These are phyloP conservation scores for Nasonia giraulti DNA, from an alignment of 1,140 invertebrate genomes.

Conservation along the genomic window DNA sequence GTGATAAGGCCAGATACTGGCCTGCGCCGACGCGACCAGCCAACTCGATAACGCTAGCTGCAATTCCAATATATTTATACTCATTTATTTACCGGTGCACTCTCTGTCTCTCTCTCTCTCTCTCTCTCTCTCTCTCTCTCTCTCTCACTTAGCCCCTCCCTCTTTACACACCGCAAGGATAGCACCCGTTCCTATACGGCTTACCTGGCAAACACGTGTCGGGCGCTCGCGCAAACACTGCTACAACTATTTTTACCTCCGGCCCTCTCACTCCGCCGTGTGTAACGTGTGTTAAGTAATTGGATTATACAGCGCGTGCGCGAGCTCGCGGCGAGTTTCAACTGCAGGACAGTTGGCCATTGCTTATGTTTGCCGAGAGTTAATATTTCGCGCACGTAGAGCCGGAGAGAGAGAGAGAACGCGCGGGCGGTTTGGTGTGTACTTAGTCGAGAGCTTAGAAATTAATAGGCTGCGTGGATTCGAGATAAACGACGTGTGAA, in stretches of 20 bases:
- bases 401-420: too few species aligned
- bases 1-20: conserved; percentile 60
- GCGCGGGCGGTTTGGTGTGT: not conserved
- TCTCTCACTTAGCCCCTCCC: not conserved
- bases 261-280: not conserved
- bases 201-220: conserved; percentile 20
- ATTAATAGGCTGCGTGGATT: not conserved
- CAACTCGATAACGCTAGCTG: conserved; percentile 53
- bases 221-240: not conserved
- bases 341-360: not conserved
- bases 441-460: not conserved
- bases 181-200: not conserved
- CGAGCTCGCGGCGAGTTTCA: too few species aligned
- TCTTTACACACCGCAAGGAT: not conserved
- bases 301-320: not conserved
- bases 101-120: too few species aligned
- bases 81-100: not conserved
- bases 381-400: not conserved
- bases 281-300: not conserved
- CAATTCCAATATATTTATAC: conserved; percentile 10
- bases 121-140: too few species aligned
- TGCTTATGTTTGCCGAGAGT: not conserved
- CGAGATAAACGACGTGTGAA: not conserved
- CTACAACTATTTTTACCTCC: not conserved
- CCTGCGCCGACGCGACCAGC: conserved; percentile 48